Evolutionary conservation across 2,113 vertebrate genomes (phyloP).

Genomic region (Prunella fulvescens): DNA sequence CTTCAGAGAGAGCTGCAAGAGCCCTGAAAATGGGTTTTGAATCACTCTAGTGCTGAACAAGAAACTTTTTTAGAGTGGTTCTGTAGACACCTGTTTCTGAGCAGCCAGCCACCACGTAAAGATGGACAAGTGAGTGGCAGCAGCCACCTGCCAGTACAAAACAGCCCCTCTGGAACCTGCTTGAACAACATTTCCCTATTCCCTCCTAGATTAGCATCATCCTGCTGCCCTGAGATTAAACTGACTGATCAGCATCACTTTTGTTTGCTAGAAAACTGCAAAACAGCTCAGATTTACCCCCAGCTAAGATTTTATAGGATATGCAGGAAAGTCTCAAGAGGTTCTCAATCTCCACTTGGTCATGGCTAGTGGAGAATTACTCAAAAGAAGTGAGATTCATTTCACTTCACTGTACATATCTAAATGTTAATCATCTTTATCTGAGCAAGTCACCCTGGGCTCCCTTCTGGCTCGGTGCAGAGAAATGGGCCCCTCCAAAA

Average conservation of each 20-base stretch:
- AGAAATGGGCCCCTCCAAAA: conserved; percentile 28
- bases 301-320: conserved; percentile 12
- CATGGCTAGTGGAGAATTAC: background rate
- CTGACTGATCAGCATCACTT: background rate
- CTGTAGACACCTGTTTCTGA: background rate
- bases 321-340: background rate
- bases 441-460: background rate
- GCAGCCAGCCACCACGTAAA: background rate
- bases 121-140: background rate
- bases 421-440: background rate
- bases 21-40: background rate
- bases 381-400: conserved; percentile 1
- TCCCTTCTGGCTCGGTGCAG: background rate
- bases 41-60: background rate
- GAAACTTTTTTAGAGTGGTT: background rate
- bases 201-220: background rate
- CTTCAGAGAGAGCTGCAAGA: background rate
- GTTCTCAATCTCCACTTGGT: background rate
- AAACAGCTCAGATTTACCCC: background rate
- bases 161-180: background rate
- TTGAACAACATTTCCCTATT: background rate
- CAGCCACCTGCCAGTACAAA: background rate
- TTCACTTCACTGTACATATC: background rate
- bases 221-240: background rate
- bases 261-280: background rate